Evolutionary conservation across 2,888 invertebrate genomes (phyloP).

Genomic region (Lochmaea capreae): DNA sequence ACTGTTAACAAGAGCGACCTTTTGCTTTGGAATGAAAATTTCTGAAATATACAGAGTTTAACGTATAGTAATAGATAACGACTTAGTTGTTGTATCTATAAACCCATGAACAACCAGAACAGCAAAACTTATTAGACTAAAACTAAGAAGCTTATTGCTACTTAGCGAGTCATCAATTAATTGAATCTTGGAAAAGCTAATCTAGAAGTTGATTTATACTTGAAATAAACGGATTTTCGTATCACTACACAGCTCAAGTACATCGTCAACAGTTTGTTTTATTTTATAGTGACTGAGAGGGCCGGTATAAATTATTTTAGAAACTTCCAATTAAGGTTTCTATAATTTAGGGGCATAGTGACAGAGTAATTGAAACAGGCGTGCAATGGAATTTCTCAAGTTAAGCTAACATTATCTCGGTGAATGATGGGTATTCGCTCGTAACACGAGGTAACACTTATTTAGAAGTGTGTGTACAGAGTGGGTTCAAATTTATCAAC

Average conservation of each 20-base stretch:
- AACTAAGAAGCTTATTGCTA: no score
- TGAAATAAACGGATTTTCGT: not conserved
- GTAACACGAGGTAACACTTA: not conserved
- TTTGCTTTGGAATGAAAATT: no score
- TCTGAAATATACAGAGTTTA: no score
- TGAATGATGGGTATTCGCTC: constrained; percentile 5
- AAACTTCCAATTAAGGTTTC: constrained; percentile 10
- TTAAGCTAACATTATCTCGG: constrained; percentile 13
- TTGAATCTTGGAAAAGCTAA: no score
- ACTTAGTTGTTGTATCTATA: no score
- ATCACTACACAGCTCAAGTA: not conserved
- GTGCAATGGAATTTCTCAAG: not conserved
- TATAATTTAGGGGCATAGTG: constrained; percentile 1
- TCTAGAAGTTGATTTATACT: not conserved
- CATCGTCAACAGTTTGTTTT: not conserved
- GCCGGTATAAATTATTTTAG: constrained; percentile 10
- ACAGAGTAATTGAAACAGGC: constrained; percentile 13
- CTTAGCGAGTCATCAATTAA: no score
- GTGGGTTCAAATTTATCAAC: not conserved
- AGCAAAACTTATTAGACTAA: no score
- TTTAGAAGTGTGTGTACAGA: constrained; percentile 7
- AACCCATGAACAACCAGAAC: no score
- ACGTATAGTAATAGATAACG: no score
- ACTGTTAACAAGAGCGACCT: no score
- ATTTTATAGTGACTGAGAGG: not conserved